Evolutionary conservation across 2,113 vertebrate species (phyloP), one percentile per base, ranked within the genome.

Genomic region (Pyxicephalus adspersus): DNA sequence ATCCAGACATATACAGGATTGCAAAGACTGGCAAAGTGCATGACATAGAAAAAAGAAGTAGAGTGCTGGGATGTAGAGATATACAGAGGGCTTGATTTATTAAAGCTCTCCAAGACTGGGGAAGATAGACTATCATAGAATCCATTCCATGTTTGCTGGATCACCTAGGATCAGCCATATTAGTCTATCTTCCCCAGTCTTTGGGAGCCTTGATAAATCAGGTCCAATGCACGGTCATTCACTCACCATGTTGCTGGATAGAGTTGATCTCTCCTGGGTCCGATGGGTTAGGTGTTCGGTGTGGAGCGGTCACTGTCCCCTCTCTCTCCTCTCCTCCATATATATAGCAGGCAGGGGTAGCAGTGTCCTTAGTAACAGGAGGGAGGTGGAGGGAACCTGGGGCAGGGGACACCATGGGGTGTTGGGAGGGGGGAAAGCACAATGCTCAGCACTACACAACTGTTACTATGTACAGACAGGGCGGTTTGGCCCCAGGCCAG

Each of bases 241-340:
- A 9, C 77, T 63, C 65, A 80, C 66, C 66, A 71, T 71, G 66
- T 8, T 80, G 25, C 8, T 19, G 66, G 16, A 13, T 80, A 45
- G 15, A 45, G 26, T 31, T 22, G 52, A 50, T 71, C 18, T 55
- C 68, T 80, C 77, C 66, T 13, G 19, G 25, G 28, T 71, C 77
- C 77, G 66, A 25, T 80, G 25, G 4, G 77, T 71, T 70, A 80
- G 22, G 77, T 61, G 25, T 15, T 80, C 66, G 77, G 77, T 29
- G 3, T 63, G 66, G 77, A 80, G 77, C 9, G 16, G 6, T 61
- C 20, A 13, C 18, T 80, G 22, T 51, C 55, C n/a, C 28, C 57
- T 25, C 34, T 61, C 34, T 23, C 3, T 18, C 34, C 31, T 25
- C 18, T 13, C 2, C 50, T 57, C 29, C 31, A 2, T 68, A 25